Evolutionary conservation across 2,888 invertebrate genomes (phyloP), one percentile per base, ranked within the genome.

Genomic region (Linyphia triangularis): DNA sequence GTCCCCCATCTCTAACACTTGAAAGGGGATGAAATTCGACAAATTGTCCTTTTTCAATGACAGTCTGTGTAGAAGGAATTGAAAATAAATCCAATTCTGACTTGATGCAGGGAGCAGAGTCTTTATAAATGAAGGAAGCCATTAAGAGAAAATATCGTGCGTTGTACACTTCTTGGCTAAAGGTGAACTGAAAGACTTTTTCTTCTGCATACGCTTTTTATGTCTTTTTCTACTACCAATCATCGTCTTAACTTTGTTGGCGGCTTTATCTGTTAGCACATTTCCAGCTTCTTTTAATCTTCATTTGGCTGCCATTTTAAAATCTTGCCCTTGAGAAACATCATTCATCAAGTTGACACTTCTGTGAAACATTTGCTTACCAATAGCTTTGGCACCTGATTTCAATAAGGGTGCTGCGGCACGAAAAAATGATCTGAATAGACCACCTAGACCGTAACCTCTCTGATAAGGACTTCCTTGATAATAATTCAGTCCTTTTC

Each of bases 1-100:
- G 81, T 22, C 37, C 19, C 6, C 86, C 86, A 16, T 81, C 81
- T 24, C 33, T 26, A 4, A 59, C 40, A 30, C 63, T 85, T 1
- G 85, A 40, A 16, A 85, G 61, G 3, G 85, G 72, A 30, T 79
- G 78, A 86, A 33, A 86, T 72, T 86, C 70, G 13, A 73, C 28
- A 16, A 30, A 79, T 19, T 84, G 73, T n/a, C 75, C 43, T 73
- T 33, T 84, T 73, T 75, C 73, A 6, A 69, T 40, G 26, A 22
- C 33, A 5, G 51, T 65, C 33, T 86, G 30, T 5, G 67, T 81
- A 0, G 59, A 33, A 22, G 73, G 67, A 1, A 81, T 9, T 0
- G 26, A 2, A 26, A 81, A 79, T 28, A 86, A 65, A 24, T 86
- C 79, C 33, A 86, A 22, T 51, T 86, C 86, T 1, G 65, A 63